phyloP scores from a whole-genome alignment of 2,888 invertebrate genomes.

The Dasypolia templi region DNA sequence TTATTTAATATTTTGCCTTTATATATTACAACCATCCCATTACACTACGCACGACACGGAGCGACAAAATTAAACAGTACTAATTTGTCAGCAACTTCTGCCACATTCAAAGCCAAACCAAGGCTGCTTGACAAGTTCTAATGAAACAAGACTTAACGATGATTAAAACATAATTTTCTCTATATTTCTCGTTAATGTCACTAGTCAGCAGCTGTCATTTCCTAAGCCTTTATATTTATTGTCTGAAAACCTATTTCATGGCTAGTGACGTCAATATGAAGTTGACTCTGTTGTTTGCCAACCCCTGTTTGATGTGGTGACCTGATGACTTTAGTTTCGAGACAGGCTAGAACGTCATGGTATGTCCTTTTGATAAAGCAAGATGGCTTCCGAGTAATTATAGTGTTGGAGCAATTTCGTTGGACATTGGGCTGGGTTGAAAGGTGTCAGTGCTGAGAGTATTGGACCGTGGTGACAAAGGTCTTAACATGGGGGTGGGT shows the following conservation, averaged over 20 bases:
- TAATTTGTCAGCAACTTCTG: background rate
- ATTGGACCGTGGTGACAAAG: background rate
- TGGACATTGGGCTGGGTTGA: background rate
- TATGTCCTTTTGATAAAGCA: slow-evolving; percentile 17
- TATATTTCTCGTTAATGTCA: background rate
- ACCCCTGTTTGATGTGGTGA: slow-evolving; percentile 30
- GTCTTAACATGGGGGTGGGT: background rate
- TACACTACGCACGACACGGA: background rate
- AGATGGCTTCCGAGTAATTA: slow-evolving; percentile 7
- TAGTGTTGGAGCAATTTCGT: slow-evolving; percentile 12
- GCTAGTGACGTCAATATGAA: slow-evolving; percentile 22
- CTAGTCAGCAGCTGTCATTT: slow-evolving; percentile 5
- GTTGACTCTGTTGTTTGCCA: slow-evolving; percentile 5
- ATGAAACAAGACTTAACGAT: background rate
- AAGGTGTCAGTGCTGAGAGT: background rate
- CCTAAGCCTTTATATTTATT: slow-evolving; percentile 10
- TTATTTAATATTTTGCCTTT: too few species aligned
- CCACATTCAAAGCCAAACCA: background rate
- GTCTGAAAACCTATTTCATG: slow-evolving; percentile 1
- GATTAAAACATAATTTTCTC: background rate
- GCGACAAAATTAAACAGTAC: background rate
- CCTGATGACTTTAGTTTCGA: slow-evolving; percentile 24
- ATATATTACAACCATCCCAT: background rate
- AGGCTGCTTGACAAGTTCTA: background rate
- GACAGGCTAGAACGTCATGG: background rate